Percentiles rank a stretch among this genome's conserved stretches.
phyloP scores from a whole-genome alignment of 2,797 vertebrate species.

The Mormyrops attenuatus region DNA sequence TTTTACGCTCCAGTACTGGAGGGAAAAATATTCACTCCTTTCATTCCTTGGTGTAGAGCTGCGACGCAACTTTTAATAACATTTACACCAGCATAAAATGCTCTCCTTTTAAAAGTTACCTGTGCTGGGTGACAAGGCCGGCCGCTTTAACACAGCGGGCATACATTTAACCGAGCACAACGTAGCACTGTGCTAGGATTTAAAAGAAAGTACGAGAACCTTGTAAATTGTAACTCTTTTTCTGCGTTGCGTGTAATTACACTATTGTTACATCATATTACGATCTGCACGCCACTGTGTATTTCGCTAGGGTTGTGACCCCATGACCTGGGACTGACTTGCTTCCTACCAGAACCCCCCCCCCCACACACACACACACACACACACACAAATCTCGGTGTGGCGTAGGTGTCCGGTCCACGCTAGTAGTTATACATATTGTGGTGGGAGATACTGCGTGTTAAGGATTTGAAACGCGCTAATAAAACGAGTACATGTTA shows the following conservation, averaged over 20 bases:
- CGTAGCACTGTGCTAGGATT: not conserved
- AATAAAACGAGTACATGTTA: not conserved
- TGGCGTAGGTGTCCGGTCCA: not conserved
- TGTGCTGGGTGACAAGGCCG: not conserved
- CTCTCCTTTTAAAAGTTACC: not conserved
- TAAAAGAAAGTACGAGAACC: not conserved
- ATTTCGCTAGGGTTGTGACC: conserved; percentile 38
- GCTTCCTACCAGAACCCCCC: not conserved
- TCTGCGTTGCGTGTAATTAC: conserved; percentile 39
- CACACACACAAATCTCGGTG: not conserved
- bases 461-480: not conserved
- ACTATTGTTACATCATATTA: conserved; percentile 44
- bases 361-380: not conserved
- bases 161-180: not conserved
- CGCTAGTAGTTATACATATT: not conserved
- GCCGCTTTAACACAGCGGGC: not conserved
- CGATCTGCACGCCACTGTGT: conserved; percentile 41
- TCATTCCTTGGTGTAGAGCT: not conserved
- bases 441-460: not conserved
- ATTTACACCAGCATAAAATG: not conserved
- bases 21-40: not conserved
- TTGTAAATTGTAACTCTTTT: conserved; percentile 8
- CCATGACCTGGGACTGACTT: conserved; percentile 24
- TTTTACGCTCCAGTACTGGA: not conserved
- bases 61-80: not conserved